phyloP scores from a whole-genome alignment of 2,797 vertebrate genomes.

The Emys orbicularis region DNA sequence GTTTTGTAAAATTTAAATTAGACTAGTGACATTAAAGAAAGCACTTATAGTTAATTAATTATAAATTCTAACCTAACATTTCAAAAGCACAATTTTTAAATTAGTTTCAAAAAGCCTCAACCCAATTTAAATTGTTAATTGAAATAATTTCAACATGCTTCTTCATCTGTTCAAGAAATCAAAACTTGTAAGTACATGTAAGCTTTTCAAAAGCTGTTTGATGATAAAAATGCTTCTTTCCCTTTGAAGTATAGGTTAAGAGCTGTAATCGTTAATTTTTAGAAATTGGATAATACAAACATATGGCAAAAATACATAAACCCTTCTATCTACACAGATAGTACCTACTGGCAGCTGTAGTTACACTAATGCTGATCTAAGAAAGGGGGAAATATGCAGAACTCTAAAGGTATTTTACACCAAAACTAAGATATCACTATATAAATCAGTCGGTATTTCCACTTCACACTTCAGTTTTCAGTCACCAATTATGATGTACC shows the following conservation, averaged over 20 bases:
- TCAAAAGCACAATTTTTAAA: neutral
- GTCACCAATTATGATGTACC: no score
- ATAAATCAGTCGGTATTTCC: neutral
- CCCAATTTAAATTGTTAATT: neutral
- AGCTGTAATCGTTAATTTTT: neutral
- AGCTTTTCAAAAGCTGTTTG: neutral
- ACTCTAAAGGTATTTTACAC: neutral
- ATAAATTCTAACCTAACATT: neutral
- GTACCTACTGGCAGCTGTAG: neutral
- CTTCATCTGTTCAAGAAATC: neutral
- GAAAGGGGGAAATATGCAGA: neutral
- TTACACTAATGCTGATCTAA: neutral
- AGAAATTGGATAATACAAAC: neutral
- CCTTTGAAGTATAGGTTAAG: neutral
- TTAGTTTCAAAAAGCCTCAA: neutral
- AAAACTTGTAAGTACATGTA: neutral
- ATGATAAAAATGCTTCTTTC: neutral
- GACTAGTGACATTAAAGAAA: neutral
- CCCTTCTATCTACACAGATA: neutral
- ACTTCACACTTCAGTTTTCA: neutral
- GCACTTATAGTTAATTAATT: neutral
- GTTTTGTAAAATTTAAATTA: neutral
- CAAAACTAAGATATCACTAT: neutral
- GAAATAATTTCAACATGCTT: neutral
- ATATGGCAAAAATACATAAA: neutral